Conservation (phyloP, 2,797 vertebrate genomes). For the Danio choprae region DNA sequence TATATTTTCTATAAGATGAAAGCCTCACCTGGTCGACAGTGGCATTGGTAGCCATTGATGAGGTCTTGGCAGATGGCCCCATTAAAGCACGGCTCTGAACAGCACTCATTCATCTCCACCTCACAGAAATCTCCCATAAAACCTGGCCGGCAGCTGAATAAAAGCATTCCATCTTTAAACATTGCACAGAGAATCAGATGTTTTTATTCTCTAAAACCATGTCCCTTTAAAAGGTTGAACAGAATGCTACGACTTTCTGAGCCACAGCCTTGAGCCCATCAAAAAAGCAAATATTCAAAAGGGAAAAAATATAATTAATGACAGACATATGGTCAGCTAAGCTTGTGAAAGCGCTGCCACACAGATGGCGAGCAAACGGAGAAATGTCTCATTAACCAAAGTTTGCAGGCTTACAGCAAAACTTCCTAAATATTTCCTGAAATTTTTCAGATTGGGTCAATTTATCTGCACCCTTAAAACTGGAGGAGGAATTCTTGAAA, state of each 20-base stretch:
- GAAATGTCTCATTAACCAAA: constrained; percentile 53
- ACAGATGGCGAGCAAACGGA: constrained; percentile 53
- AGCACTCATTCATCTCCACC: constrained; percentile 86
- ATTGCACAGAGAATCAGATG: background rate
- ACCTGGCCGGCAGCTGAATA: constrained; percentile 83
- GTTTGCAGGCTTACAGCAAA: constrained; percentile 44
- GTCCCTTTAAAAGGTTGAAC: constrained; percentile 21
- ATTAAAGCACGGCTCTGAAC: constrained; percentile 84
- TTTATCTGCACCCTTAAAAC: constrained; percentile 35
- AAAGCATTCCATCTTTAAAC: constrained; percentile 39
- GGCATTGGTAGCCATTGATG: constrained; percentile 84
- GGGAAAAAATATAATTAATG: constrained; percentile 15
- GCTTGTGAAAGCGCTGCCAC: constrained; percentile 40
- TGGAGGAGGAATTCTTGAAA: background rate
- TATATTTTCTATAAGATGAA: constrained; percentile 14
- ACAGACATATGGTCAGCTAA: constrained; percentile 51
- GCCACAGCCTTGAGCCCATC: constrained; percentile 37
- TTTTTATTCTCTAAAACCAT: constrained; percentile 26
- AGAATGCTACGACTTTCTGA: constrained; percentile 15
- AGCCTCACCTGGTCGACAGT: constrained; percentile 86
- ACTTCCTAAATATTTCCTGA: constrained; percentile 26
- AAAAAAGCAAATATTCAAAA: constrained; percentile 40
- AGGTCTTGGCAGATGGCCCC: constrained; percentile 83
- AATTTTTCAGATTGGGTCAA: constrained; percentile 18
- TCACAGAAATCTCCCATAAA: constrained; percentile 88